These are phyloP conservation scores for Poeciliopsis gracilis DNA, from an alignment of 2,797 vertebrate genomes.

Conservation along the genomic window DNA sequence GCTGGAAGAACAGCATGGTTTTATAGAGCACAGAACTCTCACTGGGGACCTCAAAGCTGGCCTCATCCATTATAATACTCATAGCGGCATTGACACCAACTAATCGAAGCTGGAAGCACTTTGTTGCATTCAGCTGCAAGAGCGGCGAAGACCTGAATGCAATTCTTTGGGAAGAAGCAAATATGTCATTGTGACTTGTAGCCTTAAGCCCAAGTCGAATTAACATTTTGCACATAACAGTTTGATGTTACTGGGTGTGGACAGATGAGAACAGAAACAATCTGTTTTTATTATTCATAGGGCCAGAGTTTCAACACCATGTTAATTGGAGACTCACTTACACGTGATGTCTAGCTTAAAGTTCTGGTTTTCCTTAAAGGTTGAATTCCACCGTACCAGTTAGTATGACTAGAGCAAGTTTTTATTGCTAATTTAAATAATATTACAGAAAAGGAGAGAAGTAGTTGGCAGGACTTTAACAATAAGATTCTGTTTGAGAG, in stretches of 20 bases:
- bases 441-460: neutral
- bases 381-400: neutral
- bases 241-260: slow-evolving; percentile 64
- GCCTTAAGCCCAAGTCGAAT: slow-evolving; percentile 50
- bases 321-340: slow-evolving; percentile 62
- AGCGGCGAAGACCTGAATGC: slow-evolving; percentile 18
- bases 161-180: slow-evolving; percentile 7
- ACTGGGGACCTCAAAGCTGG: slow-evolving; percentile 60
- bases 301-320: slow-evolving; percentile 63
- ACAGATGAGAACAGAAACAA: slow-evolving; percentile 57
- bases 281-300: slow-evolving; percentile 62
- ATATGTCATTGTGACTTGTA: slow-evolving; percentile 36
- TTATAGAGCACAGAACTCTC: slow-evolving; percentile 66
- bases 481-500: neutral
- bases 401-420: neutral
- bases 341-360: neutral
- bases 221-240: slow-evolving; percentile 46
- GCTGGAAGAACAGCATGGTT: slow-evolving; percentile 44
- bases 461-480: neutral
- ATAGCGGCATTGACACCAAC: slow-evolving; percentile 62
- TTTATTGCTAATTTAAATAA: neutral
- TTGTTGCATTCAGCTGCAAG: slow-evolving; percentile 11
- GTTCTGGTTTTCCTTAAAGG: slow-evolving; percentile 15
- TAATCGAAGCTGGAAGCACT: slow-evolving; percentile 57
- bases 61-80: slow-evolving; percentile 79